phyloP scores from a whole-genome alignment of 2,113 vertebrate genomes.

The Pluvialis apricaria region DNA sequence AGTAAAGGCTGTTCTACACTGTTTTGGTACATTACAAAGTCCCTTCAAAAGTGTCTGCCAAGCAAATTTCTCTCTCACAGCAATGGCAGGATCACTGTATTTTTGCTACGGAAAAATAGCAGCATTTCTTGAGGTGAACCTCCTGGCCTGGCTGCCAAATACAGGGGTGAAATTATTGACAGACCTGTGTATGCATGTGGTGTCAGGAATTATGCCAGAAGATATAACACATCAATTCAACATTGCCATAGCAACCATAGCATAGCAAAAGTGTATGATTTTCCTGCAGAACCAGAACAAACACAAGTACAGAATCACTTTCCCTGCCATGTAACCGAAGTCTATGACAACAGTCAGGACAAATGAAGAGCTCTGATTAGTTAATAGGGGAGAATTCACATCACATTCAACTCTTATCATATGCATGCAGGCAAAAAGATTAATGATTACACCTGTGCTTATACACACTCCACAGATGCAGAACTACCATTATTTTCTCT shows the following conservation, averaged over 20 bases:
- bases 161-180: background rate
- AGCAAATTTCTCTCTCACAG: background rate
- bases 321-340: background rate
- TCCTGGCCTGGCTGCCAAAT: background rate
- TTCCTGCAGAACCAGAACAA: background rate
- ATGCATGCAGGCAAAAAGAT: background rate
- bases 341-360: background rate
- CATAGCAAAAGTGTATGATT: background rate
- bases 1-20: background rate
- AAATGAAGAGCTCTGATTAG: background rate
- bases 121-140: background rate
- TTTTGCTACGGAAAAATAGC: background rate
- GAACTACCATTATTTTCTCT: background rate
- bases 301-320: background rate
- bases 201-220: background rate
- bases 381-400: background rate
- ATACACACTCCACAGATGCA: background rate
- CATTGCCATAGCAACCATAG: background rate
- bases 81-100: background rate
- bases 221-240: background rate
- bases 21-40: background rate
- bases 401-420: background rate
- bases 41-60: background rate
- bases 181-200: accelerated
- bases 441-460: background rate